A percentile compares a stretch with the other conserved stretches of the same genome.
Conservation (phyloP, 2,797 vertebrate genomes). For the Clarias platycephalus region DNA sequence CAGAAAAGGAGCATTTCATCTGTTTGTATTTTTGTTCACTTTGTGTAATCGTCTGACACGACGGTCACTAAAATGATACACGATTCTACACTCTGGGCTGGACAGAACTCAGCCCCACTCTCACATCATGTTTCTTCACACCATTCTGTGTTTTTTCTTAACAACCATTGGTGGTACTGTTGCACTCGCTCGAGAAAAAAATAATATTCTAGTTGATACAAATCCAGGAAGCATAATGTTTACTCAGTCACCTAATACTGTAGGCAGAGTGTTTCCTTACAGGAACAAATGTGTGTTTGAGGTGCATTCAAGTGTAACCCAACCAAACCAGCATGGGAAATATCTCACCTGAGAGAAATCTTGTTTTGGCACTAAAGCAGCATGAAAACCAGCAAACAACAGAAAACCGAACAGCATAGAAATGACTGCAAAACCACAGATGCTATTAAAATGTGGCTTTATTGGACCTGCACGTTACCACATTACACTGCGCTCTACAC, state of each 20-base stretch:
- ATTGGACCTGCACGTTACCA: conserved; percentile 31
- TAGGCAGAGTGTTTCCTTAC: neutral
- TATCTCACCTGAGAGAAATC: neutral
- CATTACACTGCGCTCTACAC: neutral
- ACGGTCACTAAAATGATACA: neutral
- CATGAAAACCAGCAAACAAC: neutral
- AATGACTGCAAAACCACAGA: neutral
- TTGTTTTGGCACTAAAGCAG: neutral
- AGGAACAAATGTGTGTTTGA: neutral
- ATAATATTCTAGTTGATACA: neutral
- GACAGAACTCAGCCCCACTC: neutral
- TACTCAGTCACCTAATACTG: neutral
- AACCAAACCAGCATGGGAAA: neutral
- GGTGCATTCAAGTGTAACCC: neutral
- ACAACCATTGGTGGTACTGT: neutral
- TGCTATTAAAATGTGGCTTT: conserved; percentile 6
- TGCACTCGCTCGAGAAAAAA: neutral
- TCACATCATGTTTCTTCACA: neutral
- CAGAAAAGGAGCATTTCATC: neutral
- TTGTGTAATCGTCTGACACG: neutral
- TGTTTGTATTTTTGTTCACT: neutral
- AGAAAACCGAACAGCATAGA: neutral
- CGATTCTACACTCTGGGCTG: neutral
- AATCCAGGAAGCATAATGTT: neutral
- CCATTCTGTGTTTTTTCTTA: neutral